These are phyloP conservation scores for Kryptolebias ocellatus DNA, from an alignment of 2,797 vertebrate species.

Conservation along the genomic window DNA sequence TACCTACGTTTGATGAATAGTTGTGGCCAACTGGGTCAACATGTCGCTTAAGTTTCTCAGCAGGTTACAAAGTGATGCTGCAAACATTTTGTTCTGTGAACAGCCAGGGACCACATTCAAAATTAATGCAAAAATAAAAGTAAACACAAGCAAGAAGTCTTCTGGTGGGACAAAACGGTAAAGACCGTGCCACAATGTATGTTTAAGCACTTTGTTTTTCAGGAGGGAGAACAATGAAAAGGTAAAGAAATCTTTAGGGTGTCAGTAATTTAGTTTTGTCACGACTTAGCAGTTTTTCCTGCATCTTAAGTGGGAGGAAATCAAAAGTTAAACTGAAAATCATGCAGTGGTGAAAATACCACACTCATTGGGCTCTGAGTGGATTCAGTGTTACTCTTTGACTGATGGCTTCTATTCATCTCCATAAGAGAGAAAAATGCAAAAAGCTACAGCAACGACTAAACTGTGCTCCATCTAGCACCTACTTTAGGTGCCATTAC, in stretches of 20 bases:
- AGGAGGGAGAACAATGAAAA: conserved; percentile 4
- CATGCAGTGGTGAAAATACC: conserved; percentile 16
- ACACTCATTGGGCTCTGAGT: conserved; percentile 21
- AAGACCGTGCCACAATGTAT: background rate
- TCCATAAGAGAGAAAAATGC: conserved; percentile 9
- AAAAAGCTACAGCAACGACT: conserved; percentile 8
- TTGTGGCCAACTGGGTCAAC: background rate
- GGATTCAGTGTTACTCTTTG: conserved; percentile 12
- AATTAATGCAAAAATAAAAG: background rate
- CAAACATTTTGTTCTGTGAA: conserved; percentile 6
- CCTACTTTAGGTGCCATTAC: conserved; percentile 6
- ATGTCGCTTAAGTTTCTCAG: background rate
- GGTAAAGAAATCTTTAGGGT: conserved; percentile 12
- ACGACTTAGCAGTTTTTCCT: conserved; percentile 3
- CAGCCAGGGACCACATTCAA: background rate
- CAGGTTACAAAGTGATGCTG: background rate
- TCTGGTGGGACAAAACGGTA: conserved; percentile 11
- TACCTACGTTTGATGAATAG: background rate
- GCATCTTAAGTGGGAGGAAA: conserved; percentile 12
- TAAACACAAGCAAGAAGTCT: background rate
- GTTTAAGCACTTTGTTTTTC: conserved; percentile 10
- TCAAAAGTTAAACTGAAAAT: conserved; percentile 17
- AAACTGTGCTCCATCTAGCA: conserved; percentile 12
- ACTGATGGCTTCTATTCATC: conserved; percentile 15
- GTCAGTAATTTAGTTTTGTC: conserved; percentile 14